Percentiles rank a stretch among this genome's conserved stretches.
phyloP scores from a whole-genome alignment of 2,797 vertebrate genomes.

The Pangasius macronema region DNA sequence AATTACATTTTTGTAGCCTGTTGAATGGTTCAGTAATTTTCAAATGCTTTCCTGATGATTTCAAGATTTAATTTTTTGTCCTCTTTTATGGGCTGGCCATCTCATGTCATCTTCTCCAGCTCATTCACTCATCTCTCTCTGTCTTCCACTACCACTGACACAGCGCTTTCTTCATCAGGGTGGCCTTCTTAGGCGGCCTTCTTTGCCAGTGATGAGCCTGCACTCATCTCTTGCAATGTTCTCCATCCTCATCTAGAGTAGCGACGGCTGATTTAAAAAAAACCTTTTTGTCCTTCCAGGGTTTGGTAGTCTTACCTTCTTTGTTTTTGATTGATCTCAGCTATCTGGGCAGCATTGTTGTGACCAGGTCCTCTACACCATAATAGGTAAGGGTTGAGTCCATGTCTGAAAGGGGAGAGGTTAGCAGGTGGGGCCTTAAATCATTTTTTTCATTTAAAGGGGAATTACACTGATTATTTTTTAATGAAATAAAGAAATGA shows the following conservation, averaged over 20 bases:
- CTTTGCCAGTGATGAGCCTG: constrained; percentile 62
- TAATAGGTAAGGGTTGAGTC: constrained; percentile 94
- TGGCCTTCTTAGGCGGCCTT: constrained; percentile 57
- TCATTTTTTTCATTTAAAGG: constrained; percentile 95
- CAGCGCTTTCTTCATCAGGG: constrained; percentile 57
- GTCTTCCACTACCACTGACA: constrained; percentile 62
- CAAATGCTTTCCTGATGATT: constrained; percentile 49
- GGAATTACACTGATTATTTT: constrained; percentile 77
- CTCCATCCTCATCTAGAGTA: constrained; percentile 74
- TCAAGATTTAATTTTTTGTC: constrained; percentile 56
- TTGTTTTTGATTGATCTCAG: constrained; percentile 97
- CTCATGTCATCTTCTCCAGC: constrained; percentile 45
- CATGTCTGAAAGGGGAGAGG: constrained; percentile 85
- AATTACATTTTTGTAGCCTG: constrained; percentile 17
- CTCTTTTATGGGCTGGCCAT: constrained; percentile 52
- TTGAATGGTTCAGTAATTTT: constrained; percentile 33
- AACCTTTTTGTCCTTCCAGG: constrained; percentile 67
- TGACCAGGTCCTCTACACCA: constrained; percentile 92
- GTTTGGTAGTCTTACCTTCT: constrained; percentile 83
- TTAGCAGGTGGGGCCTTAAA: constrained; percentile 90
- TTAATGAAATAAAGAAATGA: not conserved
- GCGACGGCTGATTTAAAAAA: constrained; percentile 52
- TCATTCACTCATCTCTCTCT: constrained; percentile 58
- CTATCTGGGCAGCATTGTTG: constrained; percentile 96
- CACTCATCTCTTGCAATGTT: constrained; percentile 71